Base-by-base conservation (phyloP, 2,797 vertebrate species). In the Sebastes dallii region DNA sequence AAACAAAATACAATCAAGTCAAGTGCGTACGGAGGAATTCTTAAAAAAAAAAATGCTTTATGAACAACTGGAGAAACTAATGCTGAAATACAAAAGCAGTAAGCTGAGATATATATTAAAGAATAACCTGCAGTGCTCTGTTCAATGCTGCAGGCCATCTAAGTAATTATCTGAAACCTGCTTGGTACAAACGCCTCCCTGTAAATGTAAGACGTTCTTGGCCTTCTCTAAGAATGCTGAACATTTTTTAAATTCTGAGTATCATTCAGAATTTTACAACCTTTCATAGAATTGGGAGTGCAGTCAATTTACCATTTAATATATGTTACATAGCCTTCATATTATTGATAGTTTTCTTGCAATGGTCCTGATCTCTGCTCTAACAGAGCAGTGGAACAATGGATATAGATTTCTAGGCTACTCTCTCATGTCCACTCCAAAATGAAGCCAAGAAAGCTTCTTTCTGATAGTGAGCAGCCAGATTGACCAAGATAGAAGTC, bases 1-100 rank as follows among this genome's bases (percentile, higher is more conserved):
- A 62, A 65, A 77, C 7, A 3, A 77, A 39, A 60, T 54, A n/a
- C 39, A 64, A 77, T 84, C 50, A 64, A 29, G 42, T 24, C 55
- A 22, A 69, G 65, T 74, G 50, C 5, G 8, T 29, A 58, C 1
- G 36, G 10, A 69, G 5, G 7, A 59, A 36, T 32, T 34, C 14
- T 22, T 18, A 36, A 59, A n/a, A 46, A 25, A 66, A 27, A 67
- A 65, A 27, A 3, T 22, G 30, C 36, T 59, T 42, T 5, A 66
- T 34, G 30, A 50, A 29, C 18, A 60, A 27, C 0, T 12, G 13
- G 1, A n/a, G 18, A 62, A 32, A 16, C 22, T 2, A 20, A 58
- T 8, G 30, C 32, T 18, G n/a, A 27, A 66, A 42, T 39, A 50
- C 13, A 61, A 27, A 56, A 20, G 3, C 4, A 2, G 11, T 6